Conservation (phyloP, 2,888 invertebrate species). For the Anarsia innoxiella region DNA sequence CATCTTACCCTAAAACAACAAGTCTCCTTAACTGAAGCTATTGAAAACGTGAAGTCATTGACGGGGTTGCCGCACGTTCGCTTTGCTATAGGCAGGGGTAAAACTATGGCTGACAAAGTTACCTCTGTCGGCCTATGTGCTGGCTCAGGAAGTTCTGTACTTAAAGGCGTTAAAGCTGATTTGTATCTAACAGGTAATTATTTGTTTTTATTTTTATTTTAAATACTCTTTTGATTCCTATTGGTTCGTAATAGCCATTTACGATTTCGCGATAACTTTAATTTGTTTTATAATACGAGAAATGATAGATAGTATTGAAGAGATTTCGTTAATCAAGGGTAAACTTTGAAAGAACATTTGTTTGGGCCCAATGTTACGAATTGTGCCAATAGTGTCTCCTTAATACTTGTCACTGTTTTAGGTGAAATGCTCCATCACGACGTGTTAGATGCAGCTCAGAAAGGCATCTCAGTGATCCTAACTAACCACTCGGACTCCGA, state of each 20-base stretch:
- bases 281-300: not conserved
- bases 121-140: constrained; percentile 88
- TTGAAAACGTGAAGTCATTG: constrained; percentile 80
- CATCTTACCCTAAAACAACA: constrained; percentile 33
- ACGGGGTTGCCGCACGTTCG: constrained; percentile 82
- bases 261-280: not conserved
- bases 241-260: too few species aligned
- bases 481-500: constrained; percentile 97
- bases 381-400: too few species aligned
- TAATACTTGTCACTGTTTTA: constrained; percentile 20
- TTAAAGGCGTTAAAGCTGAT: constrained; percentile 83
- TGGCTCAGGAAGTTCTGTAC: constrained; percentile 89
- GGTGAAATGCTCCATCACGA: constrained; percentile 97
- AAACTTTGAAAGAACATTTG: too few species aligned
- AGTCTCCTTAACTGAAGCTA: constrained; percentile 73
- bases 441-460: constrained; percentile 88
- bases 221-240: too few species aligned
- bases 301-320: too few species aligned
- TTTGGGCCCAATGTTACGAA: not conserved
- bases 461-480: constrained; percentile 85
- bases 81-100: constrained; percentile 78
- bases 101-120: constrained; percentile 59
- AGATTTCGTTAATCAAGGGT: too few species aligned
- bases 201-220: too few species aligned
- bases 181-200: constrained; percentile 87